Evolutionary conservation across 2,888 invertebrate species (phyloP).

Genomic region (Troides helena): DNA sequence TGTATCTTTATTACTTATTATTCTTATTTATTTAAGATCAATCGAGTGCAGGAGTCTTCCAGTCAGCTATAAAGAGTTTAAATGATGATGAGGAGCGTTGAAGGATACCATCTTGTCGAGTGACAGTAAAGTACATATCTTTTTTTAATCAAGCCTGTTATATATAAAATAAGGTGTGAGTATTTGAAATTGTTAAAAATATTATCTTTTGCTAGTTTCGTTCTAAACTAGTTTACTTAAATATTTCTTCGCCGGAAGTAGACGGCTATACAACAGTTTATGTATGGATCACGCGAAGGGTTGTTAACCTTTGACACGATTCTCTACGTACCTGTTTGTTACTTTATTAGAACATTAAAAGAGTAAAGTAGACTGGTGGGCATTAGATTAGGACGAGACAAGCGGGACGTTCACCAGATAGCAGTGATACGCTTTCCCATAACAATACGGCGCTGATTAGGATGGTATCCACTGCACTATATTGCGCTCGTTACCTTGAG

Average conservation of each 20-base stretch:
- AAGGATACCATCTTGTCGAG: no score
- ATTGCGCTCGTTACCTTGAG: no score
- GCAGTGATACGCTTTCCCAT: no score
- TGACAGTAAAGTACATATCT: no score
- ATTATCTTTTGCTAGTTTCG: neutral
- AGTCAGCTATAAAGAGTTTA: no score
- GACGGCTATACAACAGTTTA: neutral
- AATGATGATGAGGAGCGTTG: no score
- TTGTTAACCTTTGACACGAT: slow-evolving; percentile 20
- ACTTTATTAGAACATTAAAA: neutral
- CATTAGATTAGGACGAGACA: neutral
- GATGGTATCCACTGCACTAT: no score
- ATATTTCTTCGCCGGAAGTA: slow-evolving; percentile 10
- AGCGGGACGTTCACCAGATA: no score
- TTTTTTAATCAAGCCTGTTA: neutral
- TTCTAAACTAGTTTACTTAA: slow-evolving; percentile 4
- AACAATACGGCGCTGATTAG: no score
- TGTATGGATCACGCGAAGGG: slow-evolving; percentile 16
- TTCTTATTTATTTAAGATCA: no score
- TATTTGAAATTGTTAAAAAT: neutral
- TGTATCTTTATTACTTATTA: no score
- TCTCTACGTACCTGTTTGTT: neutral
- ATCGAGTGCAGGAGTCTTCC: no score
- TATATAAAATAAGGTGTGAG: neutral
- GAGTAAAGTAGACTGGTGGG: neutral